Base-by-base conservation (phyloP, 2,888 invertebrate genomes). In the Stenodera caucasica region DNA sequence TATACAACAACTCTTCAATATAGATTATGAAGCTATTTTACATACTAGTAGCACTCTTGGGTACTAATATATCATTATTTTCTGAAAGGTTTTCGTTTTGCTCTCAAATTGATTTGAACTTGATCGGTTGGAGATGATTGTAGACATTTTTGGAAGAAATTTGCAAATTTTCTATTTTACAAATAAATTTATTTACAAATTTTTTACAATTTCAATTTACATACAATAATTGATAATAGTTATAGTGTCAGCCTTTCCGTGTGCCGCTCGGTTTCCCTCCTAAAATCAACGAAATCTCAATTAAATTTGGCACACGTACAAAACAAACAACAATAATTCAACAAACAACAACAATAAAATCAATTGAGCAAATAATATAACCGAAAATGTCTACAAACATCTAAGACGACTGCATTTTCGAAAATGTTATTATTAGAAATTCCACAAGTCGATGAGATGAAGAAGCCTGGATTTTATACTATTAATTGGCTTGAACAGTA, bases 21-120 rank as follows among this genome's bases (percentile, higher is more conserved):
- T 77, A 77, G 78, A 78, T 78, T 78, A 78, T 76, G 72, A 75
- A 77, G 77, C 77, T 79, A 78, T 78, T 79, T 79, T 79, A 79
- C 79, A 80, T 79, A 80, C 78, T 78, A 78, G 79, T 79, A 80
- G 79, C 79, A 77, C 75, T 75, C 75, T 73, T 69, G 75, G 76
- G 72, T 76, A 77, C 76, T 77, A 78, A 78, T 79, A 78, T 78
- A 78, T 79, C 78, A 79, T 79, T 78, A 78, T 77, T 74, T 76
- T 75, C 75, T 74, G 74, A 77, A 74, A 75, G 76, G 70, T 69
- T 69, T 70, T 68, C 69, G 70, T 72, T 60, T 61, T 18, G 15
- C 7, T 14, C 4, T 18, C n/a, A 40, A 40, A 40, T 40, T 40
- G 37, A 15, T 40, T 33, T 33, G 33, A 33, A 33, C 33, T 33